Evolutionary conservation across 2,113 vertebrate species (phyloP).

Genomic region (Oncorhynchus kisutch): DNA sequence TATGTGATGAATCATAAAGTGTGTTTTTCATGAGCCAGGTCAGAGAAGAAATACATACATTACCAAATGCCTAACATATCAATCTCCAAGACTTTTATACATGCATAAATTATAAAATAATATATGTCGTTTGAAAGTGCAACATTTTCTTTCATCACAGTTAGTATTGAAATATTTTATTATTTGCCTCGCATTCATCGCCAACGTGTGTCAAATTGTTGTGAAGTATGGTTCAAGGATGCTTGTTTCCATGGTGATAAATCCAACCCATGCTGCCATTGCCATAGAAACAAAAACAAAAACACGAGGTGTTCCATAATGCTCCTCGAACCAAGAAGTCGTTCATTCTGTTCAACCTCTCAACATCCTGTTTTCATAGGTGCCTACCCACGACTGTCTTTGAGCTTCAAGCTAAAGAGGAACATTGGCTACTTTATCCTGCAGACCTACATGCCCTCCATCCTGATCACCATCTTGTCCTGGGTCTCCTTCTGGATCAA

Average conservation of each 20-base stretch:
- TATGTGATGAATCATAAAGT: constrained; percentile 12
- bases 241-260: constrained; percentile 68
- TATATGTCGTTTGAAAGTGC: constrained; percentile 17
- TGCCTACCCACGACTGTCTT: constrained; percentile 92
- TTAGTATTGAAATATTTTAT: constrained; percentile 26
- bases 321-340: constrained; percentile 12
- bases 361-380: constrained; percentile 62
- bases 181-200: constrained; percentile 7
- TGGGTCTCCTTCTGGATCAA: constrained; percentile 81
- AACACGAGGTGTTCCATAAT: constrained; percentile 53
- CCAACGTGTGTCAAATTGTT: constrained; percentile 41
- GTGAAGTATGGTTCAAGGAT: constrained; percentile 23
- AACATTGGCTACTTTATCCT: constrained; percentile 98
- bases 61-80: constrained; percentile 14
- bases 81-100: constrained; percentile 12
- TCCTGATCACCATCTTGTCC: constrained; percentile 76
- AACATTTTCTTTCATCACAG: constrained; percentile 23
- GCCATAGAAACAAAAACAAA: constrained; percentile 68
- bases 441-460: constrained; percentile 86
- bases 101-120: neutral
- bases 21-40: constrained; percentile 6
- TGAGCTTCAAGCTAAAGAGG: constrained; percentile 96
- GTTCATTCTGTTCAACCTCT: neutral
- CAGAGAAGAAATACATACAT: constrained; percentile 9
- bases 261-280: constrained; percentile 59